Base-by-base conservation (phyloP, 1,140 invertebrate genomes). In the Drosophila sulfurigaster region DNA sequence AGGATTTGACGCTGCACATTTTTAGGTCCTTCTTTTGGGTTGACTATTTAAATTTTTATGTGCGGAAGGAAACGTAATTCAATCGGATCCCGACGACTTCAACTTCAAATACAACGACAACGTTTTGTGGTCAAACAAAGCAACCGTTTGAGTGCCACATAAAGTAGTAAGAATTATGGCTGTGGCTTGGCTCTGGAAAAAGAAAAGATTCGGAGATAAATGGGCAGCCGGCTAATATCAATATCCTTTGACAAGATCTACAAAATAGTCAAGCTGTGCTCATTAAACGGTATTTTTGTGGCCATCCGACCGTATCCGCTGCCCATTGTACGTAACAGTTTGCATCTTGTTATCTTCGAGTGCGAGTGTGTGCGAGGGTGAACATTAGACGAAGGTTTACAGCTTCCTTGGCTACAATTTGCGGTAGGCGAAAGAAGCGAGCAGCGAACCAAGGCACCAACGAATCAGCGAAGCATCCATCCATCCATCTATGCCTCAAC, bases 261-360 rank as follows among this genome's bases (percentile, higher is more conserved):
- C 62, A 58, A 67, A 77, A 74, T 63, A 67, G 38, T 69, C 81
- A 82, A 80, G 78, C 81, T 82, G 81, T 78, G 78, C 77, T 79
- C 81, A 81, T 83, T 83, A 83, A 83, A 83, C 72, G 78, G 81
- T 81, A 83, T 83, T 83, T 81, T 78, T 78, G 75, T 74, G 51
- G 59, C 68, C 68, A 48, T 30, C 54, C 59, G 25, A 41, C 32
- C 51, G 43, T 41, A 62, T 57, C 45, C 58, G 49, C 30, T 63
- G 38, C 57, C 69, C 58, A 66, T 75, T 78, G 75, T 78, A 75
- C 75, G 54, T 58, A n/a, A 74, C 35, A 51, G 52, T 69, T 71
- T 78, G 59, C 71, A 74, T 78, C 75, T 75, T 74, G 64, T 78
- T 75, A 75, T 68, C 64, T 52, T 54, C 35, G 32, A 54, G 58